A percentile compares a stretch with the other conserved stretches of the same genome.
phyloP scores from a whole-genome alignment of 2,888 invertebrate genomes.

The Apamea epomidion region DNA sequence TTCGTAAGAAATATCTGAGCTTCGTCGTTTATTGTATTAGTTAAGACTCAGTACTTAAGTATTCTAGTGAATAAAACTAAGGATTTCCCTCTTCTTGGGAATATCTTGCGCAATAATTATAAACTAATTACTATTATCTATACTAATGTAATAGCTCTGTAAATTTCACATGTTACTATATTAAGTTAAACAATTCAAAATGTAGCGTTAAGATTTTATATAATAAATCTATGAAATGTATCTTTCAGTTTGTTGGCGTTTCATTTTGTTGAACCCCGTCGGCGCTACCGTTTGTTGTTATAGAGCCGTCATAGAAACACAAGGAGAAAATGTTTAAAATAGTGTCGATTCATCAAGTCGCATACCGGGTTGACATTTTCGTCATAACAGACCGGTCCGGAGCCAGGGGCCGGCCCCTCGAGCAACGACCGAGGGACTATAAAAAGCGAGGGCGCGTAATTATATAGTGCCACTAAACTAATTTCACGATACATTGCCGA shows the following conservation, averaged over 20 bases:
- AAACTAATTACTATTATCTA: conserved; percentile 88
- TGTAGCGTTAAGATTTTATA: conserved; percentile 90
- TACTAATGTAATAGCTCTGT: conserved; percentile 88
- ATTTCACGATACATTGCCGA: conserved; percentile 91
- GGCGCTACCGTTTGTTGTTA: conserved; percentile 44
- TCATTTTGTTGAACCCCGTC: conserved; percentile 69
- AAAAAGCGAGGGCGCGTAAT: conserved; percentile 89
- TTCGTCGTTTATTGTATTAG: conserved; percentile 87
- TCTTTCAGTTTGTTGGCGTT: conserved; percentile 80
- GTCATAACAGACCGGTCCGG: conserved; percentile 85
- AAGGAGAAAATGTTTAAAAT: conserved; percentile 84
- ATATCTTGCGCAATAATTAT: conserved; percentile 89
- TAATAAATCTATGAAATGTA: conserved; percentile 90
- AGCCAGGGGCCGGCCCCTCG: conserved; percentile 65
- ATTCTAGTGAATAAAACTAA: conserved; percentile 82
- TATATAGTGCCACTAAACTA: conserved; percentile 91
- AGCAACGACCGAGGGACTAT: conserved; percentile 78
- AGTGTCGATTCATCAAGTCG: conserved; percentile 89
- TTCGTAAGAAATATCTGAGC: conserved; percentile 89
- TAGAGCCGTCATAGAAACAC: conserved; percentile 72
- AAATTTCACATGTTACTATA: conserved; percentile 90
- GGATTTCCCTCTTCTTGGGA: conserved; percentile 80
- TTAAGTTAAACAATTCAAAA: conserved; percentile 87
- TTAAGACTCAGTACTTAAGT: conserved; percentile 86
- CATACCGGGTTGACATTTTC: conserved; percentile 89